phyloP scores from a whole-genome alignment of 2,113 vertebrate genomes.

The Esox niger region DNA sequence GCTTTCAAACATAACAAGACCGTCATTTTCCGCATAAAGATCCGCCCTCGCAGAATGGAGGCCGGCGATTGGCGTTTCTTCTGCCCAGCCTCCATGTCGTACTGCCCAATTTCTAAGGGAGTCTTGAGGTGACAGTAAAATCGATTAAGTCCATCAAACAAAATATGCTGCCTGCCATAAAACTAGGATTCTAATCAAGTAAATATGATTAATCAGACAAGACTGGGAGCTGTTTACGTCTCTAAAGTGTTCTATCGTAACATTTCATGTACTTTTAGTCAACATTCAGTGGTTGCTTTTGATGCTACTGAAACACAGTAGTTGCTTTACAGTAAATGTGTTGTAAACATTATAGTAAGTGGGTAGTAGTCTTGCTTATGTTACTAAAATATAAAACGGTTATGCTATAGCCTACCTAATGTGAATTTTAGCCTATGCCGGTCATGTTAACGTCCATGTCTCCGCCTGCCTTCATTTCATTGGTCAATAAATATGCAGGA shows the following conservation, averaged over 20 bases:
- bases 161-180: too few species aligned
- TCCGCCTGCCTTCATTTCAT: constrained; percentile 50
- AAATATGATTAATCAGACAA: too few species aligned
- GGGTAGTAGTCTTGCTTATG: background rate
- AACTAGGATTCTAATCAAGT: too few species aligned
- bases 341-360: too few species aligned
- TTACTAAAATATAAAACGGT: background rate
- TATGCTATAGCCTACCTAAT: background rate
- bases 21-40: constrained; percentile 14
- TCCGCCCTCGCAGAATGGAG: background rate
- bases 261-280: background rate
- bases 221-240: too few species aligned
- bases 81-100: background rate
- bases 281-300: background rate
- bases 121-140: too few species aligned
- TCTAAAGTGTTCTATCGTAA: too few species aligned
- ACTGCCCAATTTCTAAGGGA: too few species aligned
- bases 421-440: constrained; percentile 42
- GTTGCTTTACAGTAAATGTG: too few species aligned
- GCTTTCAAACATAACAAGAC: background rate
- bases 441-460: constrained; percentile 28
- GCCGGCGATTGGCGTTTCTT: background rate
- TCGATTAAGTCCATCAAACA: too few species aligned
- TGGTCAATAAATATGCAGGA: constrained; percentile 29
- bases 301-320: background rate